Evolutionary conservation across 1,140 invertebrate genomes (phyloP).

Genomic region (Spodoptera litura): DNA sequence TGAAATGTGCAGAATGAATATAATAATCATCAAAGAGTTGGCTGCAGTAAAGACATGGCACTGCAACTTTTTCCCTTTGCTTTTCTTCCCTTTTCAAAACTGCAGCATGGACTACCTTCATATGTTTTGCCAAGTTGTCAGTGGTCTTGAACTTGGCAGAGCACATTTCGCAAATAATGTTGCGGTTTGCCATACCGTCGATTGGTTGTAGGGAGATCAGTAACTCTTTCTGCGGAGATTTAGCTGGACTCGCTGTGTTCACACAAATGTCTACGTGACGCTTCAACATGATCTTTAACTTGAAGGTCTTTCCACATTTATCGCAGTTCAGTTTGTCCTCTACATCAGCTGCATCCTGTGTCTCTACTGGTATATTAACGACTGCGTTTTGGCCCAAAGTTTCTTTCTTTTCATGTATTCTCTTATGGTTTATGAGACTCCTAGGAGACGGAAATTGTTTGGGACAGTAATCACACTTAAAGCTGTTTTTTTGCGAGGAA

Average conservation of each 20-base stretch:
- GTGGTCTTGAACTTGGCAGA: constrained; percentile 68
- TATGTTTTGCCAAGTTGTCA: constrained; percentile 74
- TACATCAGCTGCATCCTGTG: constrained; percentile 63
- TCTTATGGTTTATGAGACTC: constrained; percentile 63
- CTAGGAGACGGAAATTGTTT: constrained; percentile 66
- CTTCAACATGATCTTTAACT: constrained; percentile 79
- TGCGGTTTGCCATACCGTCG: constrained; percentile 50
- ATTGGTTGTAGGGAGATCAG: constrained; percentile 72
- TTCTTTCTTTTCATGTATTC: constrained; percentile 58
- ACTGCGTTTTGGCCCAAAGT: constrained; percentile 36
- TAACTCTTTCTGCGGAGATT: constrained; percentile 62
- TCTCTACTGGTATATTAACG: constrained; percentile 53
- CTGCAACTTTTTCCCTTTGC: constrained; percentile 52
- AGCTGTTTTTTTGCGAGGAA: constrained; percentile 56
- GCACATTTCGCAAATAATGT: constrained; percentile 68
- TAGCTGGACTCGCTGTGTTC: constrained; percentile 41
- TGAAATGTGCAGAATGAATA: constrained; percentile 67
- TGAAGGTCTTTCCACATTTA: constrained; percentile 79
- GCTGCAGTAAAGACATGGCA: constrained; percentile 74
- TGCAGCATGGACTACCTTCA: constrained; percentile 73
- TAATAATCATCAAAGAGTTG: constrained; percentile 70
- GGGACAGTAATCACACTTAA: constrained; percentile 73
- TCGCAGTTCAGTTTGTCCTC: constrained; percentile 74
- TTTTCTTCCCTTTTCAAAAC: constrained; percentile 60
- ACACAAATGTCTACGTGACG: constrained; percentile 65